Evolutionary conservation across 2,113 vertebrate species (phyloP), one percentile per base, ranked within the genome.

Genomic region (Chloropsis cyanopogon): DNA sequence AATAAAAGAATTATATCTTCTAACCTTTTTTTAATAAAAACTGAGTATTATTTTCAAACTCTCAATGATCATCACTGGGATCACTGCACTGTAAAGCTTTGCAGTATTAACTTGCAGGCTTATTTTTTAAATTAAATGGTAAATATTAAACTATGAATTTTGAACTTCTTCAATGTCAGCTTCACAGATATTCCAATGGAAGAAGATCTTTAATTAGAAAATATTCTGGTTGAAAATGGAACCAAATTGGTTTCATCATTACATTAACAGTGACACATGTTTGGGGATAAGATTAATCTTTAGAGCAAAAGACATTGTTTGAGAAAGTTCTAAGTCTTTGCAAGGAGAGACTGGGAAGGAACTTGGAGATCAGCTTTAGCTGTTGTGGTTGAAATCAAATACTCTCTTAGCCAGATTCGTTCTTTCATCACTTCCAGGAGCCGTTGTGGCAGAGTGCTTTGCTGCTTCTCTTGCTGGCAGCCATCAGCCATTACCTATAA

Each of bases 371-470:
- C 56, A 64, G 65, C 82, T 90, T 90, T 95, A 88, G 85, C 65
- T 94, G 82, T 76, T 86, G 29, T 17, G 82, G 56, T 82, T 90
- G 95, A 81, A 95, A 96, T 95, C 41, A 79, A 92, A 89, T 85
- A 87, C 53, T 93, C 29, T 92, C 64, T 89, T 78, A 91, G 90
- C 59, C 86, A 95, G 93, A 94, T 93, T 96, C 95, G 71, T 69
- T 82, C 93, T 94, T 96, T 95, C 92, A 90, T 95, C 95, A 83
- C 96, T 94, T 88, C 80, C 77, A 56, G 88, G 70, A 95, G 80
- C 85, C 6, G 26, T 68, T 64, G 90, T 70, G 82, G 88, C 85
- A 92, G 68, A 92, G 79, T 39, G 66, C 35, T 35, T 44, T 88
- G 71, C 89, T 91, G 81, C 81, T 93, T 59, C 73, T 92, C 86